A percentile compares a stretch with the other conserved stretches of the same genome.
These are phyloP conservation scores for Eupithecia dodoneata DNA, from an alignment of 2,888 invertebrate genomes.

Conservation along the genomic window DNA sequence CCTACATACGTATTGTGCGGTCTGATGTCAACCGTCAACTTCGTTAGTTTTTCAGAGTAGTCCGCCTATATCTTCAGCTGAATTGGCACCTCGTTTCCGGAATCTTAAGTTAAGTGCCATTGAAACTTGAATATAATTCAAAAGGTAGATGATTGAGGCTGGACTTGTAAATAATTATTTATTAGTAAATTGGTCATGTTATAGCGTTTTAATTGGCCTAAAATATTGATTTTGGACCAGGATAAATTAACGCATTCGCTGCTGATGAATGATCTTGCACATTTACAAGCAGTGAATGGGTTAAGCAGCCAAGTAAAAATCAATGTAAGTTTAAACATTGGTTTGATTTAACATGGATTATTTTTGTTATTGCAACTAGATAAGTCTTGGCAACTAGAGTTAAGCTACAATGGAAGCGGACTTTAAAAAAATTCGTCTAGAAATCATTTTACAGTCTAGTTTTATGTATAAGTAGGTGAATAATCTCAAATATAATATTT, in stretches of 20 bases:
- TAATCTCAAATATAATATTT: slow-evolving; percentile 74
- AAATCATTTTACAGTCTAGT: slow-evolving; percentile 7
- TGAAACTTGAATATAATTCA: slow-evolving; percentile 42
- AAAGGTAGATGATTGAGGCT: slow-evolving; percentile 41
- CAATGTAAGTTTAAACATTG: background rate
- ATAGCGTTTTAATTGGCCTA: background rate
- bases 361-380: background rate
- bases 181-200: slow-evolving; percentile 44
- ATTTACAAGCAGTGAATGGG: background rate
- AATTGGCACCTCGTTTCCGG: slow-evolving; percentile 51
- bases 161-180: slow-evolving; percentile 42
- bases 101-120: slow-evolving; percentile 61
- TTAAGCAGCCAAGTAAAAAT: background rate
- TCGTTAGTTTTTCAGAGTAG: too few species aligned
- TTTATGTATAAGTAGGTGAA: slow-evolving; percentile 56
- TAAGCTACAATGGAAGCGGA: background rate
- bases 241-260: background rate
- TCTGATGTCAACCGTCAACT: too few species aligned
- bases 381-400: background rate
- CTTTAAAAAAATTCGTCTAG: background rate
- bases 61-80: slow-evolving; percentile 35
- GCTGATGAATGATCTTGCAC: background rate
- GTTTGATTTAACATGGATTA: background rate
- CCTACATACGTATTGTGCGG: too few species aligned
- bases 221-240: background rate